These are phyloP conservation scores for Nymphalis urticae DNA, from an alignment of 2,888 invertebrate genomes.

Conservation along the genomic window DNA sequence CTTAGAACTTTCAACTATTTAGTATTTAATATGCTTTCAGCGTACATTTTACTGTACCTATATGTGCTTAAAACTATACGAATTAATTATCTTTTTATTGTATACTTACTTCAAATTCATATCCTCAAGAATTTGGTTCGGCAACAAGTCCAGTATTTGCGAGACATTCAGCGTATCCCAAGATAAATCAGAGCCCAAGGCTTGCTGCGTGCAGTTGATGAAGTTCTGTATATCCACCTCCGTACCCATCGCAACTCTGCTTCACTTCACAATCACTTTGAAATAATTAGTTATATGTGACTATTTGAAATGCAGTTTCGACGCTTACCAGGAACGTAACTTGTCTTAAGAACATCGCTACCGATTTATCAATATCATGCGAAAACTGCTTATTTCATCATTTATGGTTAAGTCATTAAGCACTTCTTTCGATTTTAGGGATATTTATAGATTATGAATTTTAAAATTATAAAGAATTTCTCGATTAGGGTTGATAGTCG, in stretches of 20 bases:
- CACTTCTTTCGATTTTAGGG: too few species aligned
- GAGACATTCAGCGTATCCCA: slow-evolving; percentile 70
- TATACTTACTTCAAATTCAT: slow-evolving; percentile 71
- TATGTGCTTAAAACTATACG: not conserved
- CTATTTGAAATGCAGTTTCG: not conserved
- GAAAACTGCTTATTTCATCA: too few species aligned
- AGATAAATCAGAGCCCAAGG: slow-evolving; percentile 59
- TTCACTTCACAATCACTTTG: slow-evolving; percentile 22
- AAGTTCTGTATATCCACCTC: slow-evolving; percentile 69
- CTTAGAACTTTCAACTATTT: not conserved
- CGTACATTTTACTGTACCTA: too few species aligned
- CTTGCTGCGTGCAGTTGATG: slow-evolving; percentile 73
- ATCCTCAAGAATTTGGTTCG: slow-evolving; percentile 65
- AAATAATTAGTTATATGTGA: slow-evolving; percentile 9
- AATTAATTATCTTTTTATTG: not conserved
- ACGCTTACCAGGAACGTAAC: not conserved
- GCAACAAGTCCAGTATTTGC: slow-evolving; percentile 67
- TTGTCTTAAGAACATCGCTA: not conserved
- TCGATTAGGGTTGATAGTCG: too few species aligned
- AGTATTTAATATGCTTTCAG: not conserved
- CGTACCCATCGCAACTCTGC: slow-evolving; percentile 62
- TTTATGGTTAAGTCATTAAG: too few species aligned
- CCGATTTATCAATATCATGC: too few species aligned
- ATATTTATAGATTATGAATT: too few species aligned
- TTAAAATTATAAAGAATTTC: too few species aligned